Evolutionary conservation across 2,888 invertebrate genomes (phyloP).

Genomic region (Ophion costatus): DNA sequence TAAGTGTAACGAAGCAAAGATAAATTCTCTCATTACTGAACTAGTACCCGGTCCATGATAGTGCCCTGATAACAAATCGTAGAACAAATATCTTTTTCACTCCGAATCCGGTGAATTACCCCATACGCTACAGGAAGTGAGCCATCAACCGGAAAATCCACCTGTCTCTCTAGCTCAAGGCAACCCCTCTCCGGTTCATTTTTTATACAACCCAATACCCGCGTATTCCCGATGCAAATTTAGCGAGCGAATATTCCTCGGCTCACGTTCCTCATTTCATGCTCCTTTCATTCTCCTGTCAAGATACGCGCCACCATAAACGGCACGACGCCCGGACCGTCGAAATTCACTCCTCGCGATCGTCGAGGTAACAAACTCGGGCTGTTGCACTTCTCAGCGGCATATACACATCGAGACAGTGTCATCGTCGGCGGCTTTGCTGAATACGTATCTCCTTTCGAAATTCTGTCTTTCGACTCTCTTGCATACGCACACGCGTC

Average conservation of each 20-base stretch:
- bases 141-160: too few relatives aligned
- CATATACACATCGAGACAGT: constrained; percentile 12
- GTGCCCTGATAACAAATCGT: too few relatives aligned
- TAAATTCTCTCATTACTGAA: too few relatives aligned
- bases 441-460: constrained; percentile 34
- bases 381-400: neutral
- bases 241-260: neutral
- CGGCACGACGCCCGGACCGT: constrained; percentile 18
- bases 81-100: too few relatives aligned
- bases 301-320: constrained; percentile 5
- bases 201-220: neutral
- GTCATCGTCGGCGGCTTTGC: constrained; percentile 43
- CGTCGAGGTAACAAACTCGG: neutral
- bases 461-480: constrained; percentile 21
- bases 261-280: neutral
- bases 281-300: neutral
- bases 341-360: constrained; percentile 32
- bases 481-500: constrained; percentile 3
- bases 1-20: too few relatives aligned
- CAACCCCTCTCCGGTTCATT: neutral
- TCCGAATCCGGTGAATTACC: too few relatives aligned
- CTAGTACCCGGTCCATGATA: too few relatives aligned
- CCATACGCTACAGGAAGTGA: too few relatives aligned
- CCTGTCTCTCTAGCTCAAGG: neutral
- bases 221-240: neutral